Evolutionary conservation across 2,113 vertebrate genomes (phyloP), one percentile per base, ranked within the genome.

Genomic region (Alosa alosa): DNA sequence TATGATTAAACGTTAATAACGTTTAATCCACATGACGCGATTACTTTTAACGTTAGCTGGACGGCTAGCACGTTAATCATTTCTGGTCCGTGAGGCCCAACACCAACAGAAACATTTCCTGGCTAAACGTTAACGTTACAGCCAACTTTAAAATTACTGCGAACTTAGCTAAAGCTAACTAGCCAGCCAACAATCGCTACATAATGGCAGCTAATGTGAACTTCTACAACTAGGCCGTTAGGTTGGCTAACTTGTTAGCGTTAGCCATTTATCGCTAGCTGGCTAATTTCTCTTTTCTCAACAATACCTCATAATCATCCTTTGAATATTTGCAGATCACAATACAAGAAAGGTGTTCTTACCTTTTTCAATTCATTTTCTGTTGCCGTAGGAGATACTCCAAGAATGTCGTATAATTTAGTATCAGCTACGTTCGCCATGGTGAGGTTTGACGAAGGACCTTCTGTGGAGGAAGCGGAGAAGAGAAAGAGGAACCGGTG

Each of bases 361-460:
- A 98, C 98, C 97, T 99, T 99, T 92, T 98, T 99, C 0, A 99
- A 96, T 81, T 99, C 97, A 90, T 97, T 98, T 92, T 99, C 98
- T 55, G 96, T 95, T 88, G 97, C 97, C 46, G 96, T 95, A 0
- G 97, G 96, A 7, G 96, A 96, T 72, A 99, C 96, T 47, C 98
- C 97, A 82, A 99, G 96, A 89, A 99, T 96, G 89, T 99, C 98
- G 92, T 99, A 99, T 1, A 99, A 95, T 93, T 97, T 97, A 50
- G 96, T 98, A 89, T 99, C 97, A 87, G 91, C 96, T 88, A 97
- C 97, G 92, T 96, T 96, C 89, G 97, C 95, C 98, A 99, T 99
- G 92, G 92, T 94, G 94, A 83, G 84, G 81, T 87, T 93, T 92
- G 86, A 91, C 91, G 87, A 90, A 84, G 94, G 90, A 88, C 84